Percentiles rank a stretch among this genome's conserved stretches.
Conservation (phyloP, 1,140 invertebrate genomes). For the Rhopalosiphum maidis region DNA sequence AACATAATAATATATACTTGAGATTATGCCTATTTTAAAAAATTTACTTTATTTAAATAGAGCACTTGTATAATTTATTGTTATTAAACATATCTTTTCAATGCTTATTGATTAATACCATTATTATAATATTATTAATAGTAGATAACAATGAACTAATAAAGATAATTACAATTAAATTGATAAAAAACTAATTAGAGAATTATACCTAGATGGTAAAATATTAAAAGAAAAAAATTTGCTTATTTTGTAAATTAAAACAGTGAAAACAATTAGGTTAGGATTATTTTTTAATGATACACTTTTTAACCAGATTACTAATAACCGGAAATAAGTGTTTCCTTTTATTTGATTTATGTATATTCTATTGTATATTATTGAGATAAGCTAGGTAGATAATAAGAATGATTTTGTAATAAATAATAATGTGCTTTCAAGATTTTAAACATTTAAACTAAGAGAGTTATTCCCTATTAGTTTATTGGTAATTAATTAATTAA, state of each 20-base stretch:
- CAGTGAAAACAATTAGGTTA: not conserved
- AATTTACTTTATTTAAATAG: not conserved
- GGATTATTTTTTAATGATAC: not conserved
- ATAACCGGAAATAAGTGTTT: not conserved
- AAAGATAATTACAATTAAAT: not conserved
- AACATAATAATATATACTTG: not conserved
- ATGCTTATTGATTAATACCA: not conserved
- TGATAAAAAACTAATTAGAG: not conserved
- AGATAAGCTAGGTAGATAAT: not conserved
- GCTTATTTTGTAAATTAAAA: not conserved
- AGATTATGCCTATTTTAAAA: not conserved
- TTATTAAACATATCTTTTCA: too few species aligned
- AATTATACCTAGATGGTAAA: too few species aligned
- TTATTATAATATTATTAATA: not conserved
- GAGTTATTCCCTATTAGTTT: too few species aligned
- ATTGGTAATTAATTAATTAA: too few species aligned
- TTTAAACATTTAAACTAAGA: not conserved
- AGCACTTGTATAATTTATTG: not conserved
- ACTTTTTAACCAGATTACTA: not conserved
- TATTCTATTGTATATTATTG: not conserved
- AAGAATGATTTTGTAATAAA: not conserved
- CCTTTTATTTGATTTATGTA: not conserved
- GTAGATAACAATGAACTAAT: not conserved
- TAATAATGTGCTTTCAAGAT: not conserved
- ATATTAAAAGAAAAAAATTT: too few species aligned